These are phyloP conservation scores for Clarias magur DNA, from an alignment of 2,113 vertebrate species.

Conservation along the genomic window DNA sequence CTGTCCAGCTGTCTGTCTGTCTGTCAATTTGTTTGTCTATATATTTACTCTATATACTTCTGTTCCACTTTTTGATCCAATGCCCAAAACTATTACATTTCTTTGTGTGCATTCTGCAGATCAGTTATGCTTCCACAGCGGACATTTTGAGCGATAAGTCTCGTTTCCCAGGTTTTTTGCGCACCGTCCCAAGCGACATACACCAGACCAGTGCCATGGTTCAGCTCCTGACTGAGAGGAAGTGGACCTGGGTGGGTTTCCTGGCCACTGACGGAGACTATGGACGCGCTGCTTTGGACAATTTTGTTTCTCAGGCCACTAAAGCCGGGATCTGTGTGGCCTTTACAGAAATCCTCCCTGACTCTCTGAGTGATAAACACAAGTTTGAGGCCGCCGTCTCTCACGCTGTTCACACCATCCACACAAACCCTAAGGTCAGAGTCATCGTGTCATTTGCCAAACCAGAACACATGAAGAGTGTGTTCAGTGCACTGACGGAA, in stretches of 20 bases:
- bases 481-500: constrained; percentile 74
- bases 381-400: constrained; percentile 66
- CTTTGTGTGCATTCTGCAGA: constrained; percentile 67
- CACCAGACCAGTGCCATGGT: constrained; percentile 85
- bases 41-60: not conserved
- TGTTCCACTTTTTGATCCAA: not conserved
- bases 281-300: constrained; percentile 76
- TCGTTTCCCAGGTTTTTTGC: constrained; percentile 84
- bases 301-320: constrained; percentile 75
- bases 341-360: constrained; percentile 81
- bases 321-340: constrained; percentile 80
- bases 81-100: not conserved
- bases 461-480: constrained; percentile 70
- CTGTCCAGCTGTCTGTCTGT: not conserved
- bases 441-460: constrained; percentile 84
- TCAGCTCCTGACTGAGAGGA: constrained; percentile 72
- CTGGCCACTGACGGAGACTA: constrained; percentile 85
- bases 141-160: constrained; percentile 85
- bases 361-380: constrained; percentile 68
- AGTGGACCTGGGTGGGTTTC: constrained; percentile 86
- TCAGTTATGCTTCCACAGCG: constrained; percentile 86
- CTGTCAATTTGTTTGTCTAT: not conserved
- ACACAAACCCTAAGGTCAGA: constrained; percentile 73
- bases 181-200: constrained; percentile 82
- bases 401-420: constrained; percentile 70